Evolutionary conservation across 2,797 vertebrate species (phyloP).

Genomic region (Propithecus perrieri): DNA sequence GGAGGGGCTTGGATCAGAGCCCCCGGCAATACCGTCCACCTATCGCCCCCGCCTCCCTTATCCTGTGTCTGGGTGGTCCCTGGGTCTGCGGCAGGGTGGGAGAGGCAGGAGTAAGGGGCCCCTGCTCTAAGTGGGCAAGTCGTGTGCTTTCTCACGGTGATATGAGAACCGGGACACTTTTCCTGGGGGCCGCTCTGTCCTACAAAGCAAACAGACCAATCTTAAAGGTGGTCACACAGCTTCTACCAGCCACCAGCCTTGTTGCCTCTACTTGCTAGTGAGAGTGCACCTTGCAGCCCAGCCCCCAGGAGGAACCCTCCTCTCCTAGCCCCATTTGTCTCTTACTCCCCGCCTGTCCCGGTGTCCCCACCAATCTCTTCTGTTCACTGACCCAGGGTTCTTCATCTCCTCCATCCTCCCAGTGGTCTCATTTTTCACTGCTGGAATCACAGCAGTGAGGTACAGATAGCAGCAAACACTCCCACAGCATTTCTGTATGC

Average conservation of each 20-base stretch:
- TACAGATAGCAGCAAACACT: background rate
- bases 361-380: background rate
- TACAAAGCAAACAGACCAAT: constrained; percentile 61
- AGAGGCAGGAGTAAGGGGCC: background rate
- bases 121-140: background rate
- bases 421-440: background rate
- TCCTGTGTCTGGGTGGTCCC: background rate
- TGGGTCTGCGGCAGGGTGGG: background rate
- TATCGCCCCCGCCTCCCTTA: background rate
- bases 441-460: background rate
- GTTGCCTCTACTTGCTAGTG: background rate
- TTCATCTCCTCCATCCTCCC: background rate
- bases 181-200: constrained; percentile 46
- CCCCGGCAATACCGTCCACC: background rate
- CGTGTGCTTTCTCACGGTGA: background rate
- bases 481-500: background rate
- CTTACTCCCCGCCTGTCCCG: background rate
- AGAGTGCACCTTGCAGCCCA: background rate
- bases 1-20: background rate
- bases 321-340: background rate
- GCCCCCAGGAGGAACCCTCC: background rate
- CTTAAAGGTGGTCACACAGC: constrained; percentile 28
- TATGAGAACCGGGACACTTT: constrained; percentile 54
- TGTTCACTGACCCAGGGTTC: background rate
- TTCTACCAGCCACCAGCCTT: background rate